Evolutionary conservation across 2,797 vertebrate genomes (phyloP).

Genomic region (Enoplosus armatus): DNA sequence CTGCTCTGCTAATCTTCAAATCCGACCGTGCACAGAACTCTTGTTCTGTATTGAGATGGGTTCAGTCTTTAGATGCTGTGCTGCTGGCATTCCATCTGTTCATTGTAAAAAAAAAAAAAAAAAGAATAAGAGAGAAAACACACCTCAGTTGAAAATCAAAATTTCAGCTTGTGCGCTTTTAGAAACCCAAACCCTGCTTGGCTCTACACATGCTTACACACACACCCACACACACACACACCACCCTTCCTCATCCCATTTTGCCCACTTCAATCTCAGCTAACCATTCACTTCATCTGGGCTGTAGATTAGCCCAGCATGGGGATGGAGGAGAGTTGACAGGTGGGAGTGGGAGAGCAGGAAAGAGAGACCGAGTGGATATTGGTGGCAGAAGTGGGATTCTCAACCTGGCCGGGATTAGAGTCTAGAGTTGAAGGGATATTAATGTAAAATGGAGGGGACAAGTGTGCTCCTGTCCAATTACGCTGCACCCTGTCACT

Average conservation of each 20-base stretch:
- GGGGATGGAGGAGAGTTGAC: constrained; percentile 70
- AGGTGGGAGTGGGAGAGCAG: constrained; percentile 67
- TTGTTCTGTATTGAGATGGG: not conserved
- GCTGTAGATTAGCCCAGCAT: constrained; percentile 66
- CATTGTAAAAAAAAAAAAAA: not conserved
- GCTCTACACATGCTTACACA: not conserved
- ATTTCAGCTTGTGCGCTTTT: constrained; percentile 26
- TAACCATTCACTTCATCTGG: constrained; percentile 70
- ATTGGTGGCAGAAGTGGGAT: constrained; percentile 78
- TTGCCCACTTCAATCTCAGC: constrained; percentile 66
- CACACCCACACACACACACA: constrained; percentile 8
- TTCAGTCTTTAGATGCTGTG: not conserved
- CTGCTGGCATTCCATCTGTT: not conserved
- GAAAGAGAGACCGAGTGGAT: constrained; percentile 67
- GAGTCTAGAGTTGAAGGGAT: constrained; percentile 89
- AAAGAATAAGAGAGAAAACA: constrained; percentile 20
- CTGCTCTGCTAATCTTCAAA: no score
- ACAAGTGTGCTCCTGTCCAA: constrained; percentile 97
- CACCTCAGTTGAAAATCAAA: constrained; percentile 9
- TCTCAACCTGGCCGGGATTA: constrained; percentile 79
- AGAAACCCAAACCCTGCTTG: not conserved
- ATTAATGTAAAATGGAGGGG: constrained; percentile 98
- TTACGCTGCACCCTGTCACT: constrained; percentile 96
- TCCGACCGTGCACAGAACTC: not conserved
- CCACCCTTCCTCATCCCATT: constrained; percentile 52